Conservation (phyloP, 2,888 invertebrate genomes). For the Herminia tarsipennalis region DNA sequence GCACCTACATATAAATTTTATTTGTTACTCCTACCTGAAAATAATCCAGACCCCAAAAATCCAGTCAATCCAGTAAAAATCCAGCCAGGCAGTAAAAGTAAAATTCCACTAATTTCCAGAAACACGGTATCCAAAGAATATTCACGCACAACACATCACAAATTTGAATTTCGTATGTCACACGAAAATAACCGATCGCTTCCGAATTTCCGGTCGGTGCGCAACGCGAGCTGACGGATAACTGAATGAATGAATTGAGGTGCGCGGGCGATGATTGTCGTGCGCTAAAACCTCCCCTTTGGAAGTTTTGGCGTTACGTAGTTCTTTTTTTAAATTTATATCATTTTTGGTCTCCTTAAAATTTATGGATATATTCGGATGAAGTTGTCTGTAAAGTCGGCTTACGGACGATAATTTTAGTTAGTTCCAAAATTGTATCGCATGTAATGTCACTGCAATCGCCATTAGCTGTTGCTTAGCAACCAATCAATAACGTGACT, state of each 20-base stretch:
- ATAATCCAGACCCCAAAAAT: not conserved
- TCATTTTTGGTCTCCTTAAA: not conserved
- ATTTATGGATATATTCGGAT: too few species aligned
- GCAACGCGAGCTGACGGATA: conserved; percentile 45
- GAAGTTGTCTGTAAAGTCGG: too few species aligned
- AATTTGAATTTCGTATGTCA: conserved; percentile 27
- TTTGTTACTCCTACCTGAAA: not conserved
- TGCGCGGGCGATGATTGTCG: conserved; percentile 49
- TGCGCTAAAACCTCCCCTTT: conserved; percentile 57
- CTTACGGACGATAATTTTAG: too few species aligned
- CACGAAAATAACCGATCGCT: conserved; percentile 29
- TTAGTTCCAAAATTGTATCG: too few species aligned
- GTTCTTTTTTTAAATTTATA: not conserved
- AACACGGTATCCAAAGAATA: conserved; percentile 2
- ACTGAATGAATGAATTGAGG: conserved; percentile 37
- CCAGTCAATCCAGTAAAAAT: not conserved
- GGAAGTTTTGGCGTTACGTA: conserved; percentile 17
- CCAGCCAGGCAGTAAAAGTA: too few species aligned
- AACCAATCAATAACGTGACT: too few species aligned
- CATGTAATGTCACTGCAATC: too few species aligned
- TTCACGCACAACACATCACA: conserved; percentile 21
- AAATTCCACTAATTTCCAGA: not conserved
- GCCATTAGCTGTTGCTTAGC: too few species aligned
- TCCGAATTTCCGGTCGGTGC: conserved; percentile 37
- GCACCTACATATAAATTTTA: not conserved